A percentile compares a stretch with the other conserved stretches of the same genome.
Conservation (phyloP, 2,113 vertebrate species). For the Rostratula benghalensis region DNA sequence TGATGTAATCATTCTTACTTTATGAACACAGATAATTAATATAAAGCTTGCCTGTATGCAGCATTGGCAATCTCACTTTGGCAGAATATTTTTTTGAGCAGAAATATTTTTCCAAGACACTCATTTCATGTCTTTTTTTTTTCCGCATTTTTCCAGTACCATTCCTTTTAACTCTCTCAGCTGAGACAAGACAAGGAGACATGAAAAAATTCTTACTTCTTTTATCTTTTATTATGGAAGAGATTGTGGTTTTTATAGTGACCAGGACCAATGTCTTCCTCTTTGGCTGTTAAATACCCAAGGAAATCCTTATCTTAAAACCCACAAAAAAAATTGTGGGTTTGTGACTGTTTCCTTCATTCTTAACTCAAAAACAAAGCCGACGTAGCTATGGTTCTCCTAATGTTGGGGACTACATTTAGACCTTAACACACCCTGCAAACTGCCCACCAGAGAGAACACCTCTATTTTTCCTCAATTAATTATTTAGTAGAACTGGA, state of each 20-base stretch:
- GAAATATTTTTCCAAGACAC: background rate
- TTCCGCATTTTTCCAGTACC: background rate
- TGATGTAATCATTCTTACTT: constrained; percentile 66
- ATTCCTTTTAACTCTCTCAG: background rate
- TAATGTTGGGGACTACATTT: background rate
- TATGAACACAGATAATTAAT: constrained; percentile 66
- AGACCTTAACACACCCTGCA: background rate
- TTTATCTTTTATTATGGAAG: background rate
- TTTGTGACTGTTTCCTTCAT: background rate
- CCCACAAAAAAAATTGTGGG: fast-evolving
- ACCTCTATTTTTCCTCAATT: background rate
- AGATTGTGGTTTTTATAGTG: background rate
- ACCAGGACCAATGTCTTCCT: background rate
- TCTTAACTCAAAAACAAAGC: background rate
- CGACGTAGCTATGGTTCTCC: background rate
- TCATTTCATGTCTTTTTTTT: background rate
- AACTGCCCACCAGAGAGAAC: background rate
- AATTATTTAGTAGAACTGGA: background rate
- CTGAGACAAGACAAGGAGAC: background rate
- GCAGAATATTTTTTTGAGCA: background rate
- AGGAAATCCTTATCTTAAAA: background rate
- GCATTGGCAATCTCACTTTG: background rate
- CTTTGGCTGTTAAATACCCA: background rate
- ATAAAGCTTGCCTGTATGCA: constrained; percentile 30
- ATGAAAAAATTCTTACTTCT: background rate